Conservation (phyloP, 2,113 vertebrate genomes). For the Callopanchax toddi region DNA sequence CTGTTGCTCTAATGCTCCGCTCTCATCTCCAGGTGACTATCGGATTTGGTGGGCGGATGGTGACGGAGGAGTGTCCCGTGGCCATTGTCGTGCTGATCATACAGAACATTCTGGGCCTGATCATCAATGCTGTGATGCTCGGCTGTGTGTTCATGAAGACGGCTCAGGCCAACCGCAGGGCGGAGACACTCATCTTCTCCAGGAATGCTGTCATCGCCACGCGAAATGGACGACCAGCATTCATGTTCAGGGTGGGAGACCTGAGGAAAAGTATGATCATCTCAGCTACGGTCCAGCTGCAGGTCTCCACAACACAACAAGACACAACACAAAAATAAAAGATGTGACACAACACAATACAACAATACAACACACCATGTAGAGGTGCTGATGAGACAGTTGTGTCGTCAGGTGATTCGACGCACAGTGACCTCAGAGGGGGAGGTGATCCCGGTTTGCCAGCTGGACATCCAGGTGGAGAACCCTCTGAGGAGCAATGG, state of each 20-base stretch:
- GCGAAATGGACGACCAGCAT: slow-evolving; percentile 78
- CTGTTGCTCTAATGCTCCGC: background rate
- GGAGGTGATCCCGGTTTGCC: slow-evolving; percentile 83
- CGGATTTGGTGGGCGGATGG: slow-evolving; percentile 85
- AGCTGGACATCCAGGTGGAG: slow-evolving; percentile 87
- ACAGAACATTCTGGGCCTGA: slow-evolving; percentile 85
- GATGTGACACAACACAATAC: no score
- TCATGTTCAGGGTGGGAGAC: slow-evolving; percentile 86
- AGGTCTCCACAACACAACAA: slow-evolving; percentile 53
- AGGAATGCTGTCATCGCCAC: slow-evolving; percentile 81
- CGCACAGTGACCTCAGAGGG: slow-evolving; percentile 82
- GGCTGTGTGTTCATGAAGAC: slow-evolving; percentile 90
- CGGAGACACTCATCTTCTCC: slow-evolving; percentile 87
- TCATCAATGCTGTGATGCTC: slow-evolving; percentile 86
- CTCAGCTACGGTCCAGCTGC: slow-evolving; percentile 84
- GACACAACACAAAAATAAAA: no score
- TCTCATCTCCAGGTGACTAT: slow-evolving; percentile 80
- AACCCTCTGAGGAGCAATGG: slow-evolving; percentile 85
- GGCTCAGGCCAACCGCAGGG: slow-evolving; percentile 84
- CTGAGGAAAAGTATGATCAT: slow-evolving; percentile 88
- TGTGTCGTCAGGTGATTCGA: slow-evolving; percentile 76
- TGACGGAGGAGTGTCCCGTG: slow-evolving; percentile 85
- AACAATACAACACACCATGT: no score
- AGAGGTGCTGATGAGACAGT: background rate
- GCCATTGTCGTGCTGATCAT: slow-evolving; percentile 84